Evolutionary conservation across 2,888 invertebrate genomes (phyloP), one percentile per base, ranked within the genome.

Genomic region (Ormyrus nitidulus): DNA sequence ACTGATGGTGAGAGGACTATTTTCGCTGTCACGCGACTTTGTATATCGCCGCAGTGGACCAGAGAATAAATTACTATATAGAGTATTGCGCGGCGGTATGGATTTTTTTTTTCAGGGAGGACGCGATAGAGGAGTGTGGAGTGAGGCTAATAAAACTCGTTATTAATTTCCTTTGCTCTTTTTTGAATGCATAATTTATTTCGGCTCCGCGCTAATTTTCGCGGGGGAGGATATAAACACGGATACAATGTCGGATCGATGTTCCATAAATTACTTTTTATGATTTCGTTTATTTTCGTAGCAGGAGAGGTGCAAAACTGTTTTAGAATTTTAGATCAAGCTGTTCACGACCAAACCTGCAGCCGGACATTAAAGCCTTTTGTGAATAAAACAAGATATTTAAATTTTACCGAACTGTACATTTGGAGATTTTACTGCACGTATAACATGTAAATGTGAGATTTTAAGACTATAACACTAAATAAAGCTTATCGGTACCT

Each of bases 171-270:
- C 53, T 44, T 51, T 9, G 6, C 48, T 0, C 5, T 11, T 4
- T 34, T 34, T 34, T 34, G 48, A 11, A 34, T 51, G 49, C 48
- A 59, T 64, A 54, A 72, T 13, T 64, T 13, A 44, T 13, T 34
- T 9, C 19, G 10, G 13, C 13, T 59, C 4, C 51, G 74, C 58
- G 66, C 66, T 75, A 65, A 75, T 75, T 75, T 66, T 75, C 54
- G n/a, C 19, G 7, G 10, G 8, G 10, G 44, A 8, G 10, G 44
- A 8, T 46, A 61, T 49, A 8, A 46, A 11, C 13, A 49, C 8
- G 34, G 11, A 19, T 5, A 8, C 13, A 11, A 0, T 53, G 34
- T 69, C 54, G 56, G 56, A 69, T 69, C 54, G 54, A 68, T 34
- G 13, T 53, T n/a, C 44, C n/a, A 64, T 69, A 49, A 66, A 53